Percentiles rank a stretch among this genome's conserved stretches.
phyloP scores from a whole-genome alignment of 2,888 invertebrate species.

The Drosophila emarginata region DNA sequence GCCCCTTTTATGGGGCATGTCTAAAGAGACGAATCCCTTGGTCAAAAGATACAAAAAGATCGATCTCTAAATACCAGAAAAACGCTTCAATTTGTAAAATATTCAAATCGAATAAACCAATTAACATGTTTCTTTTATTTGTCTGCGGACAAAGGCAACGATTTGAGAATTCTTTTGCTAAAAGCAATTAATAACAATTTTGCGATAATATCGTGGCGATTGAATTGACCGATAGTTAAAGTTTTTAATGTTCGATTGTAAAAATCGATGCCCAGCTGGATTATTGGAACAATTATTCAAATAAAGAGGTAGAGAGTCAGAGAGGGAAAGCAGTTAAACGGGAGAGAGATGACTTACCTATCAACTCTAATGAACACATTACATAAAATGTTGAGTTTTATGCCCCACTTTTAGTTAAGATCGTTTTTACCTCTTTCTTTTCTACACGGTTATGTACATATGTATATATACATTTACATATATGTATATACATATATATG shows the following conservation, averaged over 20 bases:
- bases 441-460: background rate
- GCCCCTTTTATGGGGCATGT: slow-evolving; percentile 46
- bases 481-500: background rate
- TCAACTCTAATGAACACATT: slow-evolving; percentile 72
- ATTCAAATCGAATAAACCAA: slow-evolving; percentile 55
- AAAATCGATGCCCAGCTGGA: slow-evolving; percentile 72
- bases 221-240: slow-evolving; percentile 61
- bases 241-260: slow-evolving; percentile 70
- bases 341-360: slow-evolving; percentile 22
- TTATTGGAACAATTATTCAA: slow-evolving; percentile 72
- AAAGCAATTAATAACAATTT: slow-evolving; percentile 72
- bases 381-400: slow-evolving; percentile 72
- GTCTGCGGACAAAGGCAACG: slow-evolving; percentile 42
- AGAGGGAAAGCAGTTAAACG: background rate
- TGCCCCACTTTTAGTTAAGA: slow-evolving; percentile 61
- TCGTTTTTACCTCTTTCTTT: slow-evolving; percentile 29
- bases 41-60: slow-evolving; percentile 45
- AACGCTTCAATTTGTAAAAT: slow-evolving; percentile 61
- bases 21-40: slow-evolving; percentile 14
- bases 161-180: slow-evolving; percentile 40
- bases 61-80: slow-evolving; percentile 61
- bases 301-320: slow-evolving; percentile 4
- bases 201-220: slow-evolving; percentile 64
- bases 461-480: background rate
- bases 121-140: slow-evolving; percentile 26